Conservation (phyloP, 2,888 invertebrate species). For the Cactoblastis cactorum region DNA sequence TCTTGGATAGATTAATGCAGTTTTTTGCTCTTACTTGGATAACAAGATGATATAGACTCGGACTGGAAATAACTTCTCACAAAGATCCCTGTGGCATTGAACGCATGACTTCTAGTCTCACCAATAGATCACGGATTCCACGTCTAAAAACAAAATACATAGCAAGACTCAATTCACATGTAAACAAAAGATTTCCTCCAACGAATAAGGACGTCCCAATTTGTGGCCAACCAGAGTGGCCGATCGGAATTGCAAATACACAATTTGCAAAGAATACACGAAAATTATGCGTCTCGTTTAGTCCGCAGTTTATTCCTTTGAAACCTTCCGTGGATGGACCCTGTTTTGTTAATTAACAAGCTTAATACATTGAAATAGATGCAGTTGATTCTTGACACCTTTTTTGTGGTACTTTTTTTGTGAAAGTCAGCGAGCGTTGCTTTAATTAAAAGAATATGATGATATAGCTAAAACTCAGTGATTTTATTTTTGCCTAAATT, state of each 20-base stretch:
- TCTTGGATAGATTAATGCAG: no score
- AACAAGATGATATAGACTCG: no score
- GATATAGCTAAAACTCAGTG: no score
- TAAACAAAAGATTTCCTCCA: constrained; percentile 18
- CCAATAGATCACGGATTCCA: not conserved
- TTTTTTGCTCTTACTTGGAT: no score
- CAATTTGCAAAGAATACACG: constrained; percentile 30
- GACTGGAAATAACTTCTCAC: no score
- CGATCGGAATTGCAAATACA: constrained; percentile 32
- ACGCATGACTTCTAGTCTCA: not conserved
- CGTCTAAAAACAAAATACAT: no score
- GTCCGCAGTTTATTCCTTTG: constrained; percentile 19
- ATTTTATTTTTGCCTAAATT: no score
- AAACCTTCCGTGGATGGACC: constrained; percentile 16
- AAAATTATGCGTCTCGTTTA: constrained; percentile 26
- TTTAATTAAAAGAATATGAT: not conserved
- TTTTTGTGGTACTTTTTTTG: not conserved
- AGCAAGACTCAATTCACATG: no score
- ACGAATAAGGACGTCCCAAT: constrained; percentile 28
- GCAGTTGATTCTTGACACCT: not conserved
- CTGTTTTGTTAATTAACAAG: constrained; percentile 10
- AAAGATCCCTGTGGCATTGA: no score
- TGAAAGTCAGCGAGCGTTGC: not conserved
- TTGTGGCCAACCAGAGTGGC: constrained; percentile 19
- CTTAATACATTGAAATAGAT: constrained; percentile 1